Conservation (phyloP, 2,797 vertebrate genomes). For the Mallotus villosus region DNA sequence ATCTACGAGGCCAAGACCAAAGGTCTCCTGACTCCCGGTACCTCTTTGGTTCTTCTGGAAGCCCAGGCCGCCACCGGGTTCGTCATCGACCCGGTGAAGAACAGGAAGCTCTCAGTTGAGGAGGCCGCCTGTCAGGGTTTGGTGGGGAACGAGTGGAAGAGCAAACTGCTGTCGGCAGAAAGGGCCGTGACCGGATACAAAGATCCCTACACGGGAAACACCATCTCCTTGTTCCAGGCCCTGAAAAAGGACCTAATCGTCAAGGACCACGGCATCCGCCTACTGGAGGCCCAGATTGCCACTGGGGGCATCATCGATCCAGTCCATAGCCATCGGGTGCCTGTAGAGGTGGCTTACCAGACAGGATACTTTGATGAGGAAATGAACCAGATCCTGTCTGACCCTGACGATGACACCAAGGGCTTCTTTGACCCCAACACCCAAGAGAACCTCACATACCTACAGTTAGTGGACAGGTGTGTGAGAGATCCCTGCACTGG, state of each 20-base stretch:
- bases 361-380: constrained; percentile 71
- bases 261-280: constrained; percentile 77
- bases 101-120: constrained; percentile 82
- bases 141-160: constrained; percentile 79
- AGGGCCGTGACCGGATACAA: constrained; percentile 81
- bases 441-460: constrained; percentile 75
- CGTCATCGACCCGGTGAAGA: constrained; percentile 72
- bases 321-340: constrained; percentile 67
- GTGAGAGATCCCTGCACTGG: constrained; percentile 53
- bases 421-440: constrained; percentile 82
- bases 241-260: constrained; percentile 84
- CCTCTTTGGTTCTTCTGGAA: constrained; percentile 70
- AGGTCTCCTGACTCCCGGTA: constrained; percentile 67
- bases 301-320: constrained; percentile 76
- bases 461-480: constrained; percentile 75
- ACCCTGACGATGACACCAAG: constrained; percentile 73
- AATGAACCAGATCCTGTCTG: constrained; percentile 66
- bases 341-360: constrained; percentile 70
- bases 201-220: constrained; percentile 81
- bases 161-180: constrained; percentile 82
- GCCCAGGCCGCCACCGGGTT: constrained; percentile 77
- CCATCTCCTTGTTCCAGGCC: constrained; percentile 84
- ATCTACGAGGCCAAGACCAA: constrained; percentile 66
- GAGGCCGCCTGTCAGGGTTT: constrained; percentile 74
- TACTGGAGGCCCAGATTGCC: constrained; percentile 78